phyloP scores from a whole-genome alignment of 2,888 invertebrate species.

The Ischnura elegans region DNA sequence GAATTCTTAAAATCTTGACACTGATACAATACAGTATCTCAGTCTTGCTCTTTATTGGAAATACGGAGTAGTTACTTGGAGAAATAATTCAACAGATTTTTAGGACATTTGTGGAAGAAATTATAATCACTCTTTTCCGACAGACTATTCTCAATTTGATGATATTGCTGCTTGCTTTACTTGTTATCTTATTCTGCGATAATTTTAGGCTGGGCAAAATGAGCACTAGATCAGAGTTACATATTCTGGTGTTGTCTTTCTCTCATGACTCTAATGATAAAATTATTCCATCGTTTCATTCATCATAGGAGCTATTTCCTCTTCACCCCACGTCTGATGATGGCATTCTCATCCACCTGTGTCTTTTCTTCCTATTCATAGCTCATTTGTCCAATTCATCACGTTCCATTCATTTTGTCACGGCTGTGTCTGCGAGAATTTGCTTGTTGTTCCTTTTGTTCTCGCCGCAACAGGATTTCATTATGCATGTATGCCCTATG shows the following conservation, averaged over 20 bases:
- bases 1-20: too few relatives aligned
- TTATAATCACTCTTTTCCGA: too few relatives aligned
- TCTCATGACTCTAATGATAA: not conserved
- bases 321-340: not conserved
- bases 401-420: not conserved
- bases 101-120: too few relatives aligned
- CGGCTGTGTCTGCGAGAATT: not conserved
- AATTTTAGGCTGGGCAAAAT: not conserved
- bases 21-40: too few relatives aligned
- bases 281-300: not conserved
- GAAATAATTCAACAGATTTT: too few relatives aligned
- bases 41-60: too few relatives aligned
- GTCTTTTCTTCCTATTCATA: not conserved
- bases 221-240: not conserved
- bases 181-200: not conserved
- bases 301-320: not conserved
- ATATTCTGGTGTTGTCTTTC: not conserved
- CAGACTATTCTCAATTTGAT: too few relatives aligned
- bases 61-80: too few relatives aligned
- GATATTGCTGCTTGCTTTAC: too few relatives aligned
- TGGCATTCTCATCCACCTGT: not conserved
- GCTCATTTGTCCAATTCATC: constrained; percentile 26
- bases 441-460: constrained; percentile 7
- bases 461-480: not conserved
- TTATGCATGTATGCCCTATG: not conserved